These are phyloP conservation scores for Rhea americana DNA, from an alignment of 2,113 vertebrate genomes.

Conservation along the genomic window DNA sequence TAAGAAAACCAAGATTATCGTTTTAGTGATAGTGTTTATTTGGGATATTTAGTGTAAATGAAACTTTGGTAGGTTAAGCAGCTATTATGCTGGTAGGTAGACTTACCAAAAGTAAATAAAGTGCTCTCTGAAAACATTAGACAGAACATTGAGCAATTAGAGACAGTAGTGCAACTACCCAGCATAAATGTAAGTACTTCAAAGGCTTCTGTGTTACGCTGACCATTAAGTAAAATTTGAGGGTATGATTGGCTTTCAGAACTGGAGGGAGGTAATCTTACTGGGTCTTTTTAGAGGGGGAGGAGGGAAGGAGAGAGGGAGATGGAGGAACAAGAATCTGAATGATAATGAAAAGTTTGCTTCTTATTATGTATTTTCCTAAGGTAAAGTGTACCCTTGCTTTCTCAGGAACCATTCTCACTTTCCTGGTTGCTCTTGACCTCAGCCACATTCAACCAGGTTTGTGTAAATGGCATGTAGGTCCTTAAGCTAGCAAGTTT, in stretches of 20 bases:
- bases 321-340: background rate
- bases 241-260: background rate
- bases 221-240: background rate
- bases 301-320: background rate
- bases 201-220: background rate
- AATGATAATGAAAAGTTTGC: background rate
- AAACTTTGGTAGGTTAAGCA: background rate
- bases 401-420: background rate
- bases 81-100: background rate
- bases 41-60: background rate
- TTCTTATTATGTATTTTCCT: background rate
- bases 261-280: background rate
- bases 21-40: background rate
- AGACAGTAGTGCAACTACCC: background rate
- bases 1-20: background rate
- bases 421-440: background rate
- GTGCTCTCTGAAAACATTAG: background rate
- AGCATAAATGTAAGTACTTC: background rate
- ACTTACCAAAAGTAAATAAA: conserved; percentile 48
- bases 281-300: background rate
- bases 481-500: background rate
- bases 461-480: background rate
- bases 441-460: background rate
- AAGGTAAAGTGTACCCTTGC: background rate
- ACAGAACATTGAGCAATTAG: background rate